A percentile compares a stretch with the other conserved stretches of the same genome.
These are phyloP conservation scores for Antechinus stuartii DNA, from an alignment of 2,113 vertebrate species.

Conservation along the genomic window DNA sequence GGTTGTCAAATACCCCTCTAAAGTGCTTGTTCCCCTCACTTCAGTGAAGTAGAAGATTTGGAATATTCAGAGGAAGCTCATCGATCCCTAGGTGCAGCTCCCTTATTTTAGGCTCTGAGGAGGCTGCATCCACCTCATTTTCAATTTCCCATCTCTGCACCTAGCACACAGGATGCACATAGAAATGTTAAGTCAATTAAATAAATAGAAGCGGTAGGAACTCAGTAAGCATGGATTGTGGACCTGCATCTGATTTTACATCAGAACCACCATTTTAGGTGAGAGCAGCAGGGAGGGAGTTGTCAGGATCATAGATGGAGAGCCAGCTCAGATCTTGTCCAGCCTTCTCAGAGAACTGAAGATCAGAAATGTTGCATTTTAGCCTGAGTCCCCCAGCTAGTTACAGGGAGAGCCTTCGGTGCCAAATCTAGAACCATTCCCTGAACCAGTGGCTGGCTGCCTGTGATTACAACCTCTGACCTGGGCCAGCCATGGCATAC, in stretches of 20 bases:
- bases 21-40: not conserved
- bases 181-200: not conserved
- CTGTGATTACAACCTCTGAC: not conserved
- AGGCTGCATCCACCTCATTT: not conserved
- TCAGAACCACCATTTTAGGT: not conserved
- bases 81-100: not conserved
- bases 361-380: not conserved
- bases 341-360: not conserved
- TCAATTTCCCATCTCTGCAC: not conserved
- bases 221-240: not conserved
- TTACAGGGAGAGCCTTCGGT: not conserved
- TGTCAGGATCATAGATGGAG: not conserved
- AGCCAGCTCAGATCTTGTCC: not conserved
- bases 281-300: not conserved
- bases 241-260: not conserved
- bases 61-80: not conserved
- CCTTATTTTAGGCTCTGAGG: not conserved
- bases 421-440: not conserved
- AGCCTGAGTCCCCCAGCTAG: not conserved
- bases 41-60: not conserved
- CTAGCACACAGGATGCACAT: not conserved
- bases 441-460: not conserved
- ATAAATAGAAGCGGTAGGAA: not conserved
- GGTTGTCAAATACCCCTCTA: not conserved
- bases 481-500: not conserved